These are phyloP conservation scores for Caenorhabditis parvicauda DNA, from an alignment of 2,888 invertebrate species.

Conservation along the genomic window DNA sequence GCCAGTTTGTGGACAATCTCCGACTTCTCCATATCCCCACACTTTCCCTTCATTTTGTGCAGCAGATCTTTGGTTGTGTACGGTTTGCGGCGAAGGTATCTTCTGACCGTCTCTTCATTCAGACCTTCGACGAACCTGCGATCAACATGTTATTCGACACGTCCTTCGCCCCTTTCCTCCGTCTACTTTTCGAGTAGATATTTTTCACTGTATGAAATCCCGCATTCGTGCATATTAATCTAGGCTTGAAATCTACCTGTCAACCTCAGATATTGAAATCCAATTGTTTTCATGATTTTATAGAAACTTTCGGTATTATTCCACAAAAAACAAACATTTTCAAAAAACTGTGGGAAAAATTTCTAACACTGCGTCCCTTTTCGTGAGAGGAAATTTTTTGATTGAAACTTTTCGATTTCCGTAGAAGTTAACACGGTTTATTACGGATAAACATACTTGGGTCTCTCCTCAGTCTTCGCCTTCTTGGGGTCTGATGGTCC, in stretches of 20 bases:
- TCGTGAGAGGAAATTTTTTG: too few relatives aligned
- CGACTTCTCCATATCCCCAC: constrained; percentile 44
- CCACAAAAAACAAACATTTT: not conserved
- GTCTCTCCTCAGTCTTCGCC: constrained; percentile 24
- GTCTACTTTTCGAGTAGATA: too few relatives aligned
- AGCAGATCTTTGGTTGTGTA: constrained; percentile 81
- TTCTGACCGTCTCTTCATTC: constrained; percentile 69
- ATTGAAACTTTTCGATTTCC: too few relatives aligned
- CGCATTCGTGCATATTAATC: not conserved
- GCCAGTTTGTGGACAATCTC: constrained; percentile 55
- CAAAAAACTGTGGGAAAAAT: not conserved
- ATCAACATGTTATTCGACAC: too few relatives aligned
- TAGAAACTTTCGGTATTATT: too few relatives aligned
- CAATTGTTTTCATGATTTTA: too few relatives aligned
- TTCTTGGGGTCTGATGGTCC: constrained; percentile 35
- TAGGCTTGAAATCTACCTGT: too few relatives aligned
- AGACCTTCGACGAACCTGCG: constrained; percentile 32
- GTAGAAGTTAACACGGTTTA: not conserved
- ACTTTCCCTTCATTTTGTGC: constrained; percentile 42
- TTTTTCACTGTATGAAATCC: not conserved
- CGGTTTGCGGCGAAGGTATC: constrained; percentile 91
- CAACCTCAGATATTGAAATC: too few relatives aligned
- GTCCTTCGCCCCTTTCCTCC: too few relatives aligned
- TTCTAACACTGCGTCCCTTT: not conserved
- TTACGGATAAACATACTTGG: constrained; percentile 4